Evolutionary conservation across 2,797 vertebrate species (phyloP).

Genomic region (Spondyliosoma cantharus): DNA sequence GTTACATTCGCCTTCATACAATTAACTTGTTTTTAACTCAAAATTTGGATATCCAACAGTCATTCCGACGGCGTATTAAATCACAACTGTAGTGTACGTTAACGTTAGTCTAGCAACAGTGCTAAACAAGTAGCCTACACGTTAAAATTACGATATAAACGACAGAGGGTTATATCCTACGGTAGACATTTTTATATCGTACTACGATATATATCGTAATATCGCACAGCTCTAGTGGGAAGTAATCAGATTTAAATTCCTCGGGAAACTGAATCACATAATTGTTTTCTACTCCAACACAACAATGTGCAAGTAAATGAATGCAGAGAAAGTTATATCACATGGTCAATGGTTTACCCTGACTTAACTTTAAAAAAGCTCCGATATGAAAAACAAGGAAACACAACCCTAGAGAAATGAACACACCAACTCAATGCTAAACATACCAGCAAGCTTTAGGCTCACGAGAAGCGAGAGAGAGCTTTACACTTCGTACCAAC

Average conservation of each 20-base stretch:
- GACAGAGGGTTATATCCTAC: too few relatives aligned
- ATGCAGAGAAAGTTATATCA: neutral
- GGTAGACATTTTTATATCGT: too few relatives aligned
- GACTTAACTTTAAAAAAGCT: neutral
- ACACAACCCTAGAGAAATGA: neutral
- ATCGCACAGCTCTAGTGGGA: too few relatives aligned
- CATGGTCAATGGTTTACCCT: neutral
- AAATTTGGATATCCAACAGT: too few relatives aligned
- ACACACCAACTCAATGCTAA: neutral
- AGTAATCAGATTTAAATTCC: neutral
- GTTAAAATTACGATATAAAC: too few relatives aligned
- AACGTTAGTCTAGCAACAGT: too few relatives aligned
- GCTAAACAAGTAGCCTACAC: too few relatives aligned
- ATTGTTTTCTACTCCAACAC: neutral
- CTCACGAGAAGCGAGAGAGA: neutral
- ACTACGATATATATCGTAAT: too few relatives aligned
- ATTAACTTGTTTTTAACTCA: too few relatives aligned
- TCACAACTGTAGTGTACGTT: too few relatives aligned
- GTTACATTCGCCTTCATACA: too few relatives aligned
- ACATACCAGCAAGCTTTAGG: neutral
- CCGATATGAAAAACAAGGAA: neutral
- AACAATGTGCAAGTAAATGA: neutral
- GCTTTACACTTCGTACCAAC: neutral
- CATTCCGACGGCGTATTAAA: too few relatives aligned
- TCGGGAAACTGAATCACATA: neutral